These are phyloP conservation scores for Dione vanillae DNA, from an alignment of 2,888 invertebrate genomes.

Conservation along the genomic window DNA sequence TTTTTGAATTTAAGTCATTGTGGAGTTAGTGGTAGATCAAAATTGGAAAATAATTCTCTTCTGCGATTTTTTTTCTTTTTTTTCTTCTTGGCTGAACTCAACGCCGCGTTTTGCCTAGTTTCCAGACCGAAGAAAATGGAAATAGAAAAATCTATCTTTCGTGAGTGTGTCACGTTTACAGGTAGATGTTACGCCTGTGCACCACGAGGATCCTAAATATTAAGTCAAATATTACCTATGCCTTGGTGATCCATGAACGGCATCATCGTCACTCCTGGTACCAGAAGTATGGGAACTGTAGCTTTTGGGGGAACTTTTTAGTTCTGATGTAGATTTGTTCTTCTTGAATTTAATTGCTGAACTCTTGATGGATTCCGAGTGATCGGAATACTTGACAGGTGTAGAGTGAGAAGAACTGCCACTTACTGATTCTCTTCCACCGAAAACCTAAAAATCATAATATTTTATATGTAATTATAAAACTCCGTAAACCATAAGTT, in stretches of 20 bases:
- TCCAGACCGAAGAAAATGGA: no score
- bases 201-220: no score
- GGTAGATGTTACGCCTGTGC: no score
- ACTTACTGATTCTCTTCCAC: conserved; percentile 92
- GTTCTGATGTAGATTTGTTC: conserved; percentile 79
- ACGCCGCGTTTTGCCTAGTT: no score
- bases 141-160: no score
- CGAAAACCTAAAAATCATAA: conserved; percentile 86
- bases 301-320: conserved; percentile 75
- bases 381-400: conserved; percentile 71
- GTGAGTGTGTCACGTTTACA: no score
- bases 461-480: not conserved
- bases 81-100: no score
- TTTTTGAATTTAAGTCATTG: no score
- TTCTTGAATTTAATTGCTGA: conserved; percentile 80
- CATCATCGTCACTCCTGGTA: conserved; percentile 74
- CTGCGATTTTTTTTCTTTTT: no score
- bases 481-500: no score
- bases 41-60: no score
- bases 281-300: conserved; percentile 71
- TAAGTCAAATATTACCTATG: conserved; percentile 63
- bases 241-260: conserved; percentile 70
- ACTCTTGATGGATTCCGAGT: conserved; percentile 68
- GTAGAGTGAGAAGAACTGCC: conserved; percentile 78
- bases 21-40: no score